phyloP scores from a whole-genome alignment of 2,888 invertebrate species.

The Lithophane leautieri region DNA sequence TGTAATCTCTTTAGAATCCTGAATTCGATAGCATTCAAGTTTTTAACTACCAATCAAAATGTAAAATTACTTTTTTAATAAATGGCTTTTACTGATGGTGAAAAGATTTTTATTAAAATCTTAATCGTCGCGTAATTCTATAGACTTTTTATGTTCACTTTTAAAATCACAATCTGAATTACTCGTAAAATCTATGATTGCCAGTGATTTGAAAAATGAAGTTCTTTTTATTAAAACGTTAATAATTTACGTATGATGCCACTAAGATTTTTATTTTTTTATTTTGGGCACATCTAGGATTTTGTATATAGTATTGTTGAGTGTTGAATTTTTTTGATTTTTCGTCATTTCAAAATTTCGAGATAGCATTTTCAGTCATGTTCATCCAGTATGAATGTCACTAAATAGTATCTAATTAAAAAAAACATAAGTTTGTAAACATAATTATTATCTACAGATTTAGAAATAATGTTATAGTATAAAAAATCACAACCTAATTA shows the following conservation, averaged over 20 bases:
- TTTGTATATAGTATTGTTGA: no score
- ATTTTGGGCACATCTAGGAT: background rate
- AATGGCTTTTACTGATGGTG: constrained; percentile 23
- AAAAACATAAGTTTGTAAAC: background rate
- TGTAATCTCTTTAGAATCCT: background rate
- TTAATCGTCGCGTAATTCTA: constrained; percentile 31
- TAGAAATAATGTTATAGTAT: background rate
- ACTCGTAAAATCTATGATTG: constrained; percentile 31
- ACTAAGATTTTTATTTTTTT: background rate
- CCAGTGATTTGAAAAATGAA: background rate
- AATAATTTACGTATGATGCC: no score
- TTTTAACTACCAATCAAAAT: constrained; percentile 36
- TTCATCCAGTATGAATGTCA: background rate
- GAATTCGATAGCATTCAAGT: constrained; percentile 19
- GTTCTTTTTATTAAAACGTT: no score
- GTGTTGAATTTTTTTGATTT: background rate
- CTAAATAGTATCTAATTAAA: background rate
- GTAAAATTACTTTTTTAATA: constrained; percentile 43
- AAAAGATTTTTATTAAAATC: constrained; percentile 41
- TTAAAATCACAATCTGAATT: constrained; percentile 36
- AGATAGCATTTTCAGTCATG: background rate
- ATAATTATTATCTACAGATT: background rate
- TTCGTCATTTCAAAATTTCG: background rate
- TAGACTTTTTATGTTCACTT: constrained; percentile 35
- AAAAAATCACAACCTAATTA: background rate